Conservation (phyloP, 1,140 invertebrate species). For the Plodia interpunctella region DNA sequence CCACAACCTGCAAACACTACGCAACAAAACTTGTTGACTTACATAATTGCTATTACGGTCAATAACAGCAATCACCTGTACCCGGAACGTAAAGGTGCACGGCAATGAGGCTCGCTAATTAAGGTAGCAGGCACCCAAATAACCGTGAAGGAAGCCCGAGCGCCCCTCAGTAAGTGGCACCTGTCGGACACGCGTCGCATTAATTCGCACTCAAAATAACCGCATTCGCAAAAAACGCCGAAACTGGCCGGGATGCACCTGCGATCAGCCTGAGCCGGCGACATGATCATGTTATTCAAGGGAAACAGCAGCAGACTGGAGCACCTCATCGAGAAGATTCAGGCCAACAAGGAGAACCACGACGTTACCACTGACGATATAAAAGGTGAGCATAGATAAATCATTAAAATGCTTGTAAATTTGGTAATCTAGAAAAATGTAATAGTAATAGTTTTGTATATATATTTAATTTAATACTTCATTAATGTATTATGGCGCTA, state of each 20-base stretch:
- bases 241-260: constrained; percentile 72
- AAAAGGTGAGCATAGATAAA: constrained; percentile 76
- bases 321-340: constrained; percentile 89
- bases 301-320: constrained; percentile 88
- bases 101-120: constrained; percentile 44
- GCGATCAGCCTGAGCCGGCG: constrained; percentile 45
- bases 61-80: constrained; percentile 36
- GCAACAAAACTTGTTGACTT: constrained; percentile 3
- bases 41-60: constrained; percentile 3
- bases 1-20: constrained; percentile 17
- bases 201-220: constrained; percentile 66
- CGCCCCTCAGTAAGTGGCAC: constrained; percentile 64
- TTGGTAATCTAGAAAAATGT: too few relatives aligned
- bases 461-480: too few relatives aligned
- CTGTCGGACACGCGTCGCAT: constrained; percentile 66
- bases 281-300: constrained; percentile 85
- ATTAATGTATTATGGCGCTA: too few relatives aligned
- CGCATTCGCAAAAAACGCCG: constrained; percentile 58
- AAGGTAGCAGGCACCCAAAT: constrained; percentile 58
- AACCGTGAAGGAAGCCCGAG: constrained; percentile 65
- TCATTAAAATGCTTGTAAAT: too few relatives aligned
- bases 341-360: constrained; percentile 84
- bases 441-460: too few relatives aligned
- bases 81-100: constrained; percentile 49
- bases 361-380: constrained; percentile 76